Evolutionary conservation across 1,140 invertebrate species (phyloP).

Genomic region (Macrocentrus cingulum): DNA sequence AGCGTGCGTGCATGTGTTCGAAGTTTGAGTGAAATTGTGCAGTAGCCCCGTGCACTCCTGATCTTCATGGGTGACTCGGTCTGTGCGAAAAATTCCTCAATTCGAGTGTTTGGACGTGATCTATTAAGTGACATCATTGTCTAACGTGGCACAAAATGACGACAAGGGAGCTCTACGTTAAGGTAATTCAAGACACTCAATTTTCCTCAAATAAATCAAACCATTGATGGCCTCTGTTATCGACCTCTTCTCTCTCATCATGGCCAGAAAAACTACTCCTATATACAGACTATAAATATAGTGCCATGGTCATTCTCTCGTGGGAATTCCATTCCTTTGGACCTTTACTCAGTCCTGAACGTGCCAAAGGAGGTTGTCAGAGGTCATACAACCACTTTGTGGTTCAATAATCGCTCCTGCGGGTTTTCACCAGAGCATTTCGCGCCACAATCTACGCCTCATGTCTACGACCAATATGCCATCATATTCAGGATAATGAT

Average conservation of each 20-base stretch:
- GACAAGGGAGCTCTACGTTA: slow-evolving; percentile 55
- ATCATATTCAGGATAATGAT: too few species aligned
- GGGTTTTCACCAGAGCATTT: slow-evolving; percentile 3
- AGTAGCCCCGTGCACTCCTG: too few species aligned
- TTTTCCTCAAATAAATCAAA: too few species aligned
- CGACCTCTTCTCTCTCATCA: not conserved
- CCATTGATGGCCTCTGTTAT: too few species aligned
- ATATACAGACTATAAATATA: not conserved
- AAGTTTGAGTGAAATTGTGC: too few species aligned
- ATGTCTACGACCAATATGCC: too few species aligned
- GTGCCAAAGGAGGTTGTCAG: slow-evolving; percentile 35
- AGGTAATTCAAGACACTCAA: slow-evolving; percentile 38
- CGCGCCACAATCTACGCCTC: not conserved
- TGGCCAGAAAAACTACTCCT: not conserved
- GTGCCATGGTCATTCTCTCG: not conserved
- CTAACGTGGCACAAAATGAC: slow-evolving; percentile 39
- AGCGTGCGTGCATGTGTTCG: too few species aligned
- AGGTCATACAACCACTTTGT: slow-evolving; percentile 37
- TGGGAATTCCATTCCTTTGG: too few species aligned
- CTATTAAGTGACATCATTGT: too few species aligned
- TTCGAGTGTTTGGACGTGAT: not conserved
- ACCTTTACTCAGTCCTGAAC: slow-evolving; percentile 32
- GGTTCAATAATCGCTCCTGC: slow-evolving; percentile 28
- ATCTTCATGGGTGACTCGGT: too few species aligned
- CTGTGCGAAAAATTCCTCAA: too few species aligned